Percentiles rank a stretch among this genome's conserved stretches.
phyloP scores from a whole-genome alignment of 2,113 vertebrate species.

The Riparia riparia region DNA sequence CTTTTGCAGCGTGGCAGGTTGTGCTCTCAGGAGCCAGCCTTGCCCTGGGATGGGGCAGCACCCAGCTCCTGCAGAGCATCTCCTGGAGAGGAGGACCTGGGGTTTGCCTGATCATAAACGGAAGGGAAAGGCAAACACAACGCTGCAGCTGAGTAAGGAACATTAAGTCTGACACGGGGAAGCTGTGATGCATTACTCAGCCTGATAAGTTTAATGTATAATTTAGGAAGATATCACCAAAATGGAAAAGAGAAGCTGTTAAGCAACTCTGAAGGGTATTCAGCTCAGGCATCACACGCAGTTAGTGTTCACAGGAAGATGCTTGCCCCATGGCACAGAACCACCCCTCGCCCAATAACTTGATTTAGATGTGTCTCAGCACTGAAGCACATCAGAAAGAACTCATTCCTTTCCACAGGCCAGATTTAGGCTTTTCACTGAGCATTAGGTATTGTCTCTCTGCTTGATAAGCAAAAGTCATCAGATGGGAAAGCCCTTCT shows the following conservation, averaged over 20 bases:
- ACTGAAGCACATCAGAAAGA: neutral
- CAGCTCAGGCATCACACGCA: neutral
- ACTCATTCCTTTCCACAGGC: neutral
- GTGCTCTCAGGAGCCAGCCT: neutral
- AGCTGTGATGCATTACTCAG: slow-evolving; percentile 75
- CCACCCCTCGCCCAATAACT: neutral
- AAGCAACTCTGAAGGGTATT: slow-evolving; percentile 68
- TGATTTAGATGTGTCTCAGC: slow-evolving; percentile 20
- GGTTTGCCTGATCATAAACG: neutral
- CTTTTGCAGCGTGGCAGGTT: neutral
- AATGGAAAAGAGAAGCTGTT: slow-evolving; percentile 68
- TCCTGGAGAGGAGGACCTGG: neutral
- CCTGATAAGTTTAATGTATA: slow-evolving; percentile 75
- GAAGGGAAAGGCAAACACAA: slow-evolving; percentile 46
- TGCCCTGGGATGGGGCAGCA: neutral
- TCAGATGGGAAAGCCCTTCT: neutral
- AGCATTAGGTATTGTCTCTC: neutral
- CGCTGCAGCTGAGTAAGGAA: slow-evolving; percentile 37
- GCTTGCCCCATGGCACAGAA: neutral
- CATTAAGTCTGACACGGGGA: slow-evolving; percentile 61
- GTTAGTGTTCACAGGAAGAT: neutral
- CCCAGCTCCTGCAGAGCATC: neutral
- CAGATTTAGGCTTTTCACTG: neutral
- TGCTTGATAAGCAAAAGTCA: neutral
- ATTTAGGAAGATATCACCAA: slow-evolving; percentile 79